Conservation (phyloP, 2,888 invertebrate species). For the Phorcus lineatus region DNA sequence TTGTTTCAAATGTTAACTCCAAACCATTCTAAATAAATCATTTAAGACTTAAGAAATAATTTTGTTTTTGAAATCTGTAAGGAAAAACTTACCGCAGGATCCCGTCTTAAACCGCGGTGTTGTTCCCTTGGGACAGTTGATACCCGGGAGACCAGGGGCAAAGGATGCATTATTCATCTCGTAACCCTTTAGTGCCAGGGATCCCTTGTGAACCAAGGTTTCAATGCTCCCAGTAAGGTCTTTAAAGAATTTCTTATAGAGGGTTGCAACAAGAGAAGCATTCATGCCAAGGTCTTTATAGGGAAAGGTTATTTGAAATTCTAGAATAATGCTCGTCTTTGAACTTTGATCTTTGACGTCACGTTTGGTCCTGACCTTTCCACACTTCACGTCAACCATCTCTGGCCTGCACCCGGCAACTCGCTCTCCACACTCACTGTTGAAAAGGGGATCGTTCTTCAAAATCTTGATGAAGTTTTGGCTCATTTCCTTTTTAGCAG, state of each 20-base stretch:
- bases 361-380: not conserved
- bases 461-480: not conserved
- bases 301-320: not conserved
- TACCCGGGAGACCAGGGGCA: not conserved
- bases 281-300: not conserved
- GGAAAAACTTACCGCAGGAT: not conserved
- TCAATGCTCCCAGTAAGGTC: not conserved
- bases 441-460: not conserved
- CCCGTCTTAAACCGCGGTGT: not conserved
- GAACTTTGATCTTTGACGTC: not conserved
- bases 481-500: not conserved
- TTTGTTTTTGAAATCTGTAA: too few relatives aligned
- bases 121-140: not conserved
- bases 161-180: not conserved
- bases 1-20: too few relatives aligned
- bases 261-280: not conserved
- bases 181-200: not conserved
- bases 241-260: not conserved
- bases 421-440: not conserved
- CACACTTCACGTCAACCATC: conserved; percentile 7
- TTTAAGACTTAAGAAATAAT: too few relatives aligned
- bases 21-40: too few relatives aligned
- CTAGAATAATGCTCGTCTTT: not conserved
- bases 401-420: not conserved
- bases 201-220: not conserved